These are phyloP conservation scores for Drosophila azteca DNA, from an alignment of 1,140 invertebrate species.

Conservation along the genomic window DNA sequence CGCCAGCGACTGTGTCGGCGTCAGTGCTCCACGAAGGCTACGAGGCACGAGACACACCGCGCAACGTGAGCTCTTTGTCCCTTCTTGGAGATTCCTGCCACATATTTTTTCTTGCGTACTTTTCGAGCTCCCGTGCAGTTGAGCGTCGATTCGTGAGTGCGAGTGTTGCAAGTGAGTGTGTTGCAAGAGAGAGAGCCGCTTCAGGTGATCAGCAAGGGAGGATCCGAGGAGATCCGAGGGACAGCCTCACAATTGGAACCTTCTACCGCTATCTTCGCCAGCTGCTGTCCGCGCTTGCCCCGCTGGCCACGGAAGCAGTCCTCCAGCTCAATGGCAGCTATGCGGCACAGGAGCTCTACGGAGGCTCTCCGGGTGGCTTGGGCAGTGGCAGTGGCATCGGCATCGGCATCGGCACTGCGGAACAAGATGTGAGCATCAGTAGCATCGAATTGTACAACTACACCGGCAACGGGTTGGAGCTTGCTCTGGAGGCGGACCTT, in stretches of 20 bases:
- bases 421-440: conserved; percentile 7
- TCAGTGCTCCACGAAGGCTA: conserved; percentile 66
- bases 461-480: conserved; percentile 23
- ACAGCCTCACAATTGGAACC: conserved; percentile 67
- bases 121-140: background rate
- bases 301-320: conserved; percentile 54
- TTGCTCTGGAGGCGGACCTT: too few relatives aligned
- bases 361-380: background rate
- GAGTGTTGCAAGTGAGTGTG: background rate
- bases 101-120: conserved; percentile 45
- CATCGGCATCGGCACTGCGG: background rate
- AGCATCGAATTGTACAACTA: conserved; percentile 30
- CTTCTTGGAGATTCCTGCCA: background rate
- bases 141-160: conserved; percentile 23
- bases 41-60: conserved; percentile 58
- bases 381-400: conserved; percentile 6
- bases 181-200: background rate
- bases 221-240: conserved; percentile 9
- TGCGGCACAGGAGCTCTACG: conserved; percentile 29
- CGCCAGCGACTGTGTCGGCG: background rate
- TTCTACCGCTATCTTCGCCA: conserved; percentile 41
- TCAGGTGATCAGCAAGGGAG: too few relatives aligned
- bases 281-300: conserved; percentile 49
- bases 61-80: conserved; percentile 21
- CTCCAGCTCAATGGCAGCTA: conserved; percentile 53